Evolutionary conservation across 2,113 vertebrate genomes (phyloP).

Genomic region (Centropus bengalensis): DNA sequence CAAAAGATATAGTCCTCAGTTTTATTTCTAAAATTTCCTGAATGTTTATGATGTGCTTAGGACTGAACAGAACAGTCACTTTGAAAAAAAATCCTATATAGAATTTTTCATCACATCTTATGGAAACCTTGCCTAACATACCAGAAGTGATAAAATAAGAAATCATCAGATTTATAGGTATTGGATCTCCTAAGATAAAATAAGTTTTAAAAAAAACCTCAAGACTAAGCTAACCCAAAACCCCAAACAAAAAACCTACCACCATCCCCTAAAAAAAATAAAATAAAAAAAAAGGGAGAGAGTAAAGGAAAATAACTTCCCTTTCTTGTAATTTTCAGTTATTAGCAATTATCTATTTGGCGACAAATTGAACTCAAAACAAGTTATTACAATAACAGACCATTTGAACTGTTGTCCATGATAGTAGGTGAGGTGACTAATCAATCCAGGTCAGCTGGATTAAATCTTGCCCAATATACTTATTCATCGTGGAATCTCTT

Average conservation of each 20-base stretch:
- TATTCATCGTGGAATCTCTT: not conserved
- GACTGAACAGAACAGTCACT: not conserved
- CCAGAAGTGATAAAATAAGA: not conserved
- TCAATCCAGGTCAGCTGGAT: not conserved
- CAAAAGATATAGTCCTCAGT: not conserved
- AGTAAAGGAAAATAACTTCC: not conserved
- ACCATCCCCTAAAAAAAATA: no score
- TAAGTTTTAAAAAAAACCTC: no score
- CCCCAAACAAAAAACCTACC: no score
- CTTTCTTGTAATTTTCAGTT: not conserved
- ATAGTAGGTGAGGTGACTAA: not conserved
- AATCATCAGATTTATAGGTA: not conserved
- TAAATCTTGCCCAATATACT: not conserved
- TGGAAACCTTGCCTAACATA: not conserved
- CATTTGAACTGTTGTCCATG: not conserved
- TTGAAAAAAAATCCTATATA: not conserved
- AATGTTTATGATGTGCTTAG: not conserved
- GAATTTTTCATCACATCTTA: not conserved
- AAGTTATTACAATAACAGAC: not conserved
- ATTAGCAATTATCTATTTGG: not conserved
- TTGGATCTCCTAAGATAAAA: not conserved
- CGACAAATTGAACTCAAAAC: not conserved
- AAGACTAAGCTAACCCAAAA: no score
- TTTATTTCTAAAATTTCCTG: not conserved
- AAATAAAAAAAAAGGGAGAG: no score